Base-by-base conservation (phyloP, 2,888 invertebrate genomes). In the Antheraea assamensis region DNA sequence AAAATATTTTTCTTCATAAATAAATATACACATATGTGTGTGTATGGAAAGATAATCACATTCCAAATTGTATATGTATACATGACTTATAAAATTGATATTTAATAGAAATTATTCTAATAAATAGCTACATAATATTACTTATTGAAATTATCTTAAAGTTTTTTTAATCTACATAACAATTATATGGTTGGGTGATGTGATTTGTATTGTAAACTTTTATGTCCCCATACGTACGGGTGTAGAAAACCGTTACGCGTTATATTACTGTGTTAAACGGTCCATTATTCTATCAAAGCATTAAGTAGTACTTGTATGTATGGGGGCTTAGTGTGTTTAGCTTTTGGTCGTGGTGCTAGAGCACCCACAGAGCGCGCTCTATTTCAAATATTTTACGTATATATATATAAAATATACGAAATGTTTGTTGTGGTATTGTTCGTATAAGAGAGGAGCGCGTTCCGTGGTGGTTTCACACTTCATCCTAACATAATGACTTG, bases 401-500 rank as follows among this genome's bases (percentile, higher is more conserved):
- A 17, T 7, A 35, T 35, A 5, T 19, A n/a, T n/a, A n/a, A n/a
- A n/a, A n/a, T n/a, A 19, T 35, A 21, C 13, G 17, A 21, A 31
- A 19, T 21, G 21, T 7, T n/a, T 35, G 7, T 35, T 35, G 35
- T 68, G 24, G 13, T 5, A n/a, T 21, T 10, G n/a, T 24, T 24
- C 27, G 61, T 64, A 42, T 35, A 13, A 30, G 61, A 17, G 27
- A 30, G 17, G 61, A 30, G 21, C 68, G 68, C 35, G 35, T 21
- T n/a, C 17, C 30, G 66, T 66, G 66, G 31, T 35, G 21, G 24
- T 10, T 35, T 21, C 68, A 10, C n/a, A 68, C 3, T 19, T 49
- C 8, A 27, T 13, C 35, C 42, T 10, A 35, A 31, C 30, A 61
- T 71, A 74, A 71, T 68, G 42, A 78, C 75, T 82, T 85, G 87